phyloP scores from a whole-genome alignment of 1,140 invertebrate genomes.

The Mesaphorura yosii region DNA sequence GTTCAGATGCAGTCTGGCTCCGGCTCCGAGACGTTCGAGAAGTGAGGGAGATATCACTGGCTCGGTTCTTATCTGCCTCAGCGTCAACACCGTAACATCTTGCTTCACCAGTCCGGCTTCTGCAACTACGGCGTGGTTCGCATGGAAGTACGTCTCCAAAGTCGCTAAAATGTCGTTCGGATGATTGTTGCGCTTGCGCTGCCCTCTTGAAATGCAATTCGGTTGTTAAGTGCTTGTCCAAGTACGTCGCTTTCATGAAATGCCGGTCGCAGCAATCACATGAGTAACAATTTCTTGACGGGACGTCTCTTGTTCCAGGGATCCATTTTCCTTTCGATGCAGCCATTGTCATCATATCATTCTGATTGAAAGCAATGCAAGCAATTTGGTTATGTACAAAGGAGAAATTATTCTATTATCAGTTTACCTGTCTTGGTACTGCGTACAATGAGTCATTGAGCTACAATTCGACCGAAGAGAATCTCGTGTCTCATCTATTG shows the following conservation, averaged over 20 bases:
- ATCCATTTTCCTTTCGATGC: conserved; percentile 22
- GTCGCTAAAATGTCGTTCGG: background rate
- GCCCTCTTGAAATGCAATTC: conserved; percentile 19
- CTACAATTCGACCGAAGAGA: no score
- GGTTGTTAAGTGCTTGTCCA: conserved; percentile 13
- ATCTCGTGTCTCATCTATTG: no score
- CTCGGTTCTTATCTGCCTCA: background rate
- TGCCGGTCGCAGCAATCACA: conserved; percentile 13
- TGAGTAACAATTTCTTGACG: background rate
- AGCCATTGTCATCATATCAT: no score
- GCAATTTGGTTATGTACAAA: no score
- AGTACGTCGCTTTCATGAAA: background rate
- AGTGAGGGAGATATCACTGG: background rate
- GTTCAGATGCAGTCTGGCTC: no score
- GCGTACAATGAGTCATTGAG: no score
- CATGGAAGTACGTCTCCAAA: background rate
- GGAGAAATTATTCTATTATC: no score
- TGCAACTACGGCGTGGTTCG: background rate
- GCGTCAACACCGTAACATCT: background rate
- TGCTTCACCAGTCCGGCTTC: background rate
- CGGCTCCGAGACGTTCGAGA: no score
- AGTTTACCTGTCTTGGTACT: no score
- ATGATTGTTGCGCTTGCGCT: no score
- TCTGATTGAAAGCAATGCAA: no score
- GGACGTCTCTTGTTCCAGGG: conserved; percentile 2